Evolutionary conservation across 2,113 vertebrate genomes (phyloP), one percentile per base, ranked within the genome.

Genomic region (Agapornis roseicollis): DNA sequence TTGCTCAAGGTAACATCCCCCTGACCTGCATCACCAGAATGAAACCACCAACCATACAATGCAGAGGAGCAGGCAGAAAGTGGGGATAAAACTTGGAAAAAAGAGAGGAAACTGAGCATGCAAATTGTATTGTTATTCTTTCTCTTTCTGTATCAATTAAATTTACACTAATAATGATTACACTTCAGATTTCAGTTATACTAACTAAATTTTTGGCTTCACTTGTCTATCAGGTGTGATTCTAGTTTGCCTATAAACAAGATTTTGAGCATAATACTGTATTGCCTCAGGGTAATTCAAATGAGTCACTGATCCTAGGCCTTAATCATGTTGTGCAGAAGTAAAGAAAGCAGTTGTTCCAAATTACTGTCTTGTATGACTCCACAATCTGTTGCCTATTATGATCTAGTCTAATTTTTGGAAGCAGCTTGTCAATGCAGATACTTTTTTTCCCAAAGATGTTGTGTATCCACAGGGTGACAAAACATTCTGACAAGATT

Each of bases 351-450:
- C 33, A 94, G 60, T 86, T 1, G 0, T 86, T 88, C 72, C 39
- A 90, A 92, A 93, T 90, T 80, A 29, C n/a, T 85, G 80, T 86
- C 42, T 80, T 74, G 33, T 64, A 46, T 47, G 53, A 61, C 33
- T 96, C 41, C 53, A 65, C 91, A 94, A 77, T 91, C 61, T 96
- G 73, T 72, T 94, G 56, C 44, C 24, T 90, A 37, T 94, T 94
- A 65, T 79, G 63, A 63, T 76, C 27, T 69, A 64, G 80, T 76
- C 42, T 79, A 60, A 44, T 68, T 90, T 91, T 64, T 41, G 56
- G 66, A 89, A 87, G n/a, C 41, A 91, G 56, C 41, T 79, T 85
- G 70, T 91, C 52, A 79, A 20, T 44, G 28, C 11, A 33, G 42
- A 37, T 68, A 80, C 23, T 64, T 83, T 90, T 83, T 42, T 60